A percentile compares a stretch with the other conserved stretches of the same genome.
phyloP scores from a whole-genome alignment of 1,140 invertebrate genomes.

The Rhysida immarginata region DNA sequence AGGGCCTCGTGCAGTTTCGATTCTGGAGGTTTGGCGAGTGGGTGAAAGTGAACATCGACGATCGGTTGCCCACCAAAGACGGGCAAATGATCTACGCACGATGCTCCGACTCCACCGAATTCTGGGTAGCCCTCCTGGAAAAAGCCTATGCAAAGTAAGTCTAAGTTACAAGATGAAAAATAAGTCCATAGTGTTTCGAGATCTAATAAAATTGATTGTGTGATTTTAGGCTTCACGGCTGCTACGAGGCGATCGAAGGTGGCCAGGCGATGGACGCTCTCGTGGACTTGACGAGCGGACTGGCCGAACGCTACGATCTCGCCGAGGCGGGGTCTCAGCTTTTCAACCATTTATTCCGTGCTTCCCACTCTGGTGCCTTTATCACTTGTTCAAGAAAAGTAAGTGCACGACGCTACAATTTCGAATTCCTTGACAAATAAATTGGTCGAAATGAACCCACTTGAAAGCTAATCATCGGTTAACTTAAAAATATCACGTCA shows the following conservation, averaged over 20 bases:
- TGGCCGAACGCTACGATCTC: constrained; percentile 35
- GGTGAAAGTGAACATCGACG: constrained; percentile 34
- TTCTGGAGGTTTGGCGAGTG: constrained; percentile 36
- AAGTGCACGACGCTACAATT: too few species aligned
- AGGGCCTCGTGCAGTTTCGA: constrained; percentile 30
- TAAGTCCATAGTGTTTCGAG: too few species aligned
- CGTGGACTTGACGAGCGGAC: constrained; percentile 43
- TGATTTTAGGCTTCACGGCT: constrained; percentile 21
- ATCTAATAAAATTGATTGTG: constrained; percentile 9
- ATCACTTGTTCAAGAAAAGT: constrained; percentile 46
- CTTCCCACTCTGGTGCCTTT: constrained; percentile 37
- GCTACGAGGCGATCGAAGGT: constrained; percentile 27
- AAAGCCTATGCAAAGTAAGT: constrained; percentile 35
- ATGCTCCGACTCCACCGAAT: constrained; percentile 30
- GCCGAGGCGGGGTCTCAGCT: constrained; percentile 26
- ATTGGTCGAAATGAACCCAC: too few species aligned
- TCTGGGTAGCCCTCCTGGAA: constrained; percentile 37
- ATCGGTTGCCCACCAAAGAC: constrained; percentile 31
- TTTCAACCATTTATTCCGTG: constrained; percentile 35
- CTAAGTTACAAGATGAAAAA: too few species aligned
- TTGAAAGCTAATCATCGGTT: too few species aligned
- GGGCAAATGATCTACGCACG: constrained; percentile 29
- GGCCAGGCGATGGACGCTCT: constrained; percentile 40
- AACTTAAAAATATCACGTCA: too few species aligned
- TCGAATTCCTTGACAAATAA: too few species aligned